These are phyloP conservation scores for Conomelus anceps DNA, from an alignment of 2,888 invertebrate species.

Conservation along the genomic window DNA sequence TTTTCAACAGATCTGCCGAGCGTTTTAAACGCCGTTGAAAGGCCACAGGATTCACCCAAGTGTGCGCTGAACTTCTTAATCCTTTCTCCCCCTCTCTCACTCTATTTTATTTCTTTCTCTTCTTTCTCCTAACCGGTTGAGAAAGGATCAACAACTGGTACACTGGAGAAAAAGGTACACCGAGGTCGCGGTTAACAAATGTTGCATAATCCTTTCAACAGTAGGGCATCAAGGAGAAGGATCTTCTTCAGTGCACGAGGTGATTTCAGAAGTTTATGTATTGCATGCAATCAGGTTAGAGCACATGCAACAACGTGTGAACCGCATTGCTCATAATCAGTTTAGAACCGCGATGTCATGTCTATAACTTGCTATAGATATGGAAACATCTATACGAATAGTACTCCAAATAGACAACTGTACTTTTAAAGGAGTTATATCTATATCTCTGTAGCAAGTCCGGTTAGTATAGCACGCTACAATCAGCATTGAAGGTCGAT, in stretches of 20 bases:
- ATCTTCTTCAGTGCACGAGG: neutral
- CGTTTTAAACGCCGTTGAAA: too few species aligned
- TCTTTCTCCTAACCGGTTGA: neutral
- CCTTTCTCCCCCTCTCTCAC: neutral
- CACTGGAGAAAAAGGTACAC: neutral
- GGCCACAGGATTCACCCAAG: neutral
- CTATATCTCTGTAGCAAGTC: neutral
- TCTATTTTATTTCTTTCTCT: neutral
- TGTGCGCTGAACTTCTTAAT: neutral
- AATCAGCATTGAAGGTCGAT: neutral
- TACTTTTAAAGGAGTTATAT: neutral
- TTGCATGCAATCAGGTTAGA: neutral
- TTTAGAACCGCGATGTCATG: neutral
- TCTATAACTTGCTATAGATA: neutral
- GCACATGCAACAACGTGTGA: neutral
- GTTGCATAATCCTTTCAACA: neutral
- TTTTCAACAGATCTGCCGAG: neutral
- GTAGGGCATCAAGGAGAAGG: neutral
- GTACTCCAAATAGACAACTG: neutral
- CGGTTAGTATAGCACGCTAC: neutral
- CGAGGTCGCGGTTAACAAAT: neutral
- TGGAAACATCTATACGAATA: neutral
- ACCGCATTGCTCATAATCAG: neutral
- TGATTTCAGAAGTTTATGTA: neutral
- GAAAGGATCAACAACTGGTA: neutral